Percentiles rank a stretch among this genome's conserved stretches.
These are phyloP conservation scores for Uria aalge DNA, from an alignment of 2,113 vertebrate species.

Conservation along the genomic window DNA sequence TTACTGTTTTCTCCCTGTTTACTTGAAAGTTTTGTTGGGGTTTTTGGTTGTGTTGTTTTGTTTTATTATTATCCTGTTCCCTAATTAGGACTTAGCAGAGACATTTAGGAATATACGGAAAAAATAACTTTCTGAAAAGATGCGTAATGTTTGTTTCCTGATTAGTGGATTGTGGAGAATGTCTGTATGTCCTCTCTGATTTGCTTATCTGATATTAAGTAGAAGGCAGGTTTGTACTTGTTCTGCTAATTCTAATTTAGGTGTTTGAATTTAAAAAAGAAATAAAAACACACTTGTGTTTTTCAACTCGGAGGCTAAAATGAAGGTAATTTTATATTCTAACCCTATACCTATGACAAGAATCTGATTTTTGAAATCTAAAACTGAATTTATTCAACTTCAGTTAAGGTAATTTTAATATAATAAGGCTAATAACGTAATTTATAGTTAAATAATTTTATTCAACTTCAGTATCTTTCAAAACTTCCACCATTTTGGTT, in stretches of 20 bases:
- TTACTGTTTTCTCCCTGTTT: neutral
- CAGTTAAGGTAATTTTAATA: neutral
- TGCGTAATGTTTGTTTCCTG: neutral
- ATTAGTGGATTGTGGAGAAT: neutral
- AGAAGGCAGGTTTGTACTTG: neutral
- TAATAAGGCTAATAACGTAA: neutral
- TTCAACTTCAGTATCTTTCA: neutral
- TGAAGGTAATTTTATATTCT: neutral
- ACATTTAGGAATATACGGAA: neutral
- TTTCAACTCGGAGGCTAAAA: neutral
- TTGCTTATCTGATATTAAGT: neutral
- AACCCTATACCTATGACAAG: neutral
- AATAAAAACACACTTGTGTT: neutral
- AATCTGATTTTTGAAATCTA: neutral
- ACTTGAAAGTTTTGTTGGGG: neutral
- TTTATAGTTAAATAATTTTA: neutral
- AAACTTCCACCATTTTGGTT: neutral
- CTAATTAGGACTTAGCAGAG: neutral
- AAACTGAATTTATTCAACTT: neutral
- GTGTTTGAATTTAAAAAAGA: neutral
- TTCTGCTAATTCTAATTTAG: neutral
- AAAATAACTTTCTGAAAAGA: neutral
- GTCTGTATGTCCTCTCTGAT: neutral
- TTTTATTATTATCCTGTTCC: neutral
- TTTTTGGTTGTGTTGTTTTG: neutral